Evolutionary conservation across 2,797 vertebrate species (phyloP).

Genomic region (Cygnus olor): DNA sequence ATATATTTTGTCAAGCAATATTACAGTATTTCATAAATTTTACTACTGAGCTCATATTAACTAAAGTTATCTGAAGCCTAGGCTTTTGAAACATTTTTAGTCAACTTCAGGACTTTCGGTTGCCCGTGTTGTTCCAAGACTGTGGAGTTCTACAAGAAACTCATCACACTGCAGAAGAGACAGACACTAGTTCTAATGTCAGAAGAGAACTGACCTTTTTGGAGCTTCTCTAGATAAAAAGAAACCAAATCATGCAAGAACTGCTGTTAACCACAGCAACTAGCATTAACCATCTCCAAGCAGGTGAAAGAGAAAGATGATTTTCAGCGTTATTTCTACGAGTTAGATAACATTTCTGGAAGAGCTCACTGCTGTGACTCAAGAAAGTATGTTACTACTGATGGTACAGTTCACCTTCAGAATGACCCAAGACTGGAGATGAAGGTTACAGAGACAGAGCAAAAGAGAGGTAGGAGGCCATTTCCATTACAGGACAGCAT

Average conservation of each 20-base stretch:
- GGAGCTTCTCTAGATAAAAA: not conserved
- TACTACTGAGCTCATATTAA: not conserved
- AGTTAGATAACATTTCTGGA: not conserved
- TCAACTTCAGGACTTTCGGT: not conserved
- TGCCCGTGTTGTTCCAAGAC: not conserved
- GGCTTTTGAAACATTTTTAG: not conserved
- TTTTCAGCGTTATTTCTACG: not conserved
- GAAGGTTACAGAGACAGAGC: not conserved
- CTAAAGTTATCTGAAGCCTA: not conserved
- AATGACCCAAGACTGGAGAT: not conserved
- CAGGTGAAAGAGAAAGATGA: accelerated
- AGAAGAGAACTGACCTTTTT: not conserved
- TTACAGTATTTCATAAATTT: not conserved
- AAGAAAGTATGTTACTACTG: not conserved
- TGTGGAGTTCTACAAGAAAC: not conserved
- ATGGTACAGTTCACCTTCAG: not conserved
- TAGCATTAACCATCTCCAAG: not conserved
- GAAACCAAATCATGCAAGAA: not conserved
- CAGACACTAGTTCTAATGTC: not conserved
- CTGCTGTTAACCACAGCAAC: not conserved
- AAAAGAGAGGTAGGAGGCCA: not conserved
- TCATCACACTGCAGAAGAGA: not conserved
- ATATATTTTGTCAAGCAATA: not conserved
- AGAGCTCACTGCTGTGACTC: not conserved
- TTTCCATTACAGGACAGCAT: not conserved